These are phyloP conservation scores for Periophthalmus modestus DNA, from an alignment of 2,113 vertebrate genomes.

Conservation along the genomic window DNA sequence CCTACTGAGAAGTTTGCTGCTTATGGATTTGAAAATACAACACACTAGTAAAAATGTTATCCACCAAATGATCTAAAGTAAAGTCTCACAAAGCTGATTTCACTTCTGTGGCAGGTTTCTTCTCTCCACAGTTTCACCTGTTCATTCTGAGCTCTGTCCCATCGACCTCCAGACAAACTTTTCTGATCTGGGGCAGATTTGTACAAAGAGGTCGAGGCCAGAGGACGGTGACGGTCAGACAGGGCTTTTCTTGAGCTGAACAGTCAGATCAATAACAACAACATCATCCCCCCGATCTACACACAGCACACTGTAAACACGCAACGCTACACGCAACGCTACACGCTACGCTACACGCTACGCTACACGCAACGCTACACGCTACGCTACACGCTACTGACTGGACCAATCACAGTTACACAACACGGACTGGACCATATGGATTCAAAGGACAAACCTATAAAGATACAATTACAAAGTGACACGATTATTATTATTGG, in stretches of 20 bases:
- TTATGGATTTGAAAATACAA: no score
- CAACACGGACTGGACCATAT: background rate
- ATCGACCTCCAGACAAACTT: no score
- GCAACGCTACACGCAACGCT: no score
- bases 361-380: no score
- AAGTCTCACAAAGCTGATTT: background rate
- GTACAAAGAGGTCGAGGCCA: slow-evolving; percentile 52
- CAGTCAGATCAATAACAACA: slow-evolving; percentile 58
- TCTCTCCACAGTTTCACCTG: background rate
- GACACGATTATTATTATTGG: no score
- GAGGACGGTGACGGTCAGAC: slow-evolving; percentile 32
- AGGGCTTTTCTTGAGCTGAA: slow-evolving; percentile 21
- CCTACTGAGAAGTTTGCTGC: no score
- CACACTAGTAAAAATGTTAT: no score
- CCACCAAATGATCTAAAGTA: no score
- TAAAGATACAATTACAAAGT: no score
- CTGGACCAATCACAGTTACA: background rate
- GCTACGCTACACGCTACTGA: slow-evolving; percentile 5
- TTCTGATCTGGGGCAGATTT: slow-evolving; percentile 23
- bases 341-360: no score
- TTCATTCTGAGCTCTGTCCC: slow-evolving; percentile 3
- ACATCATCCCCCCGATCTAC: slow-evolving; percentile 6
- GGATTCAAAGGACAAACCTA: slow-evolving; percentile 21
- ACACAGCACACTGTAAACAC: background rate
- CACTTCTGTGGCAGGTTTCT: no score